phyloP scores from a whole-genome alignment of 1,140 invertebrate genomes.

The Sipha flava region DNA sequence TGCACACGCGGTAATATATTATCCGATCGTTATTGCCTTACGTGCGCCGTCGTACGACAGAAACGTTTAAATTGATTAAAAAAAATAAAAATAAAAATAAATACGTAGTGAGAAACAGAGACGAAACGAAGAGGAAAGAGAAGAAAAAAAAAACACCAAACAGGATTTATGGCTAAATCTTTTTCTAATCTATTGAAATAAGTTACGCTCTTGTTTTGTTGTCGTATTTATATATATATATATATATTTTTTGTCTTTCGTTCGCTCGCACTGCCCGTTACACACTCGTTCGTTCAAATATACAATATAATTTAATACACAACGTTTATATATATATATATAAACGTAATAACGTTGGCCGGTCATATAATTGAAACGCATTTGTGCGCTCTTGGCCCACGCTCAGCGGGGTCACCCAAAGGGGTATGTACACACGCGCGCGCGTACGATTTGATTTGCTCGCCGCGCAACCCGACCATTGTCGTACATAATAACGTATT shows the following conservation, averaged over 20 bases:
- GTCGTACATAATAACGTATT: background rate
- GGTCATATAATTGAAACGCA: conserved; percentile 28
- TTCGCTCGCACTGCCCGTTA: background rate
- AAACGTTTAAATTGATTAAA: conserved; percentile 32
- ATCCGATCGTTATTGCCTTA: conserved; percentile 22
- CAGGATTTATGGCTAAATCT: conserved; percentile 30
- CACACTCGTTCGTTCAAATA: background rate
- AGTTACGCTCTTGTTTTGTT: conserved; percentile 28
- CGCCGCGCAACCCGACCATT: background rate
- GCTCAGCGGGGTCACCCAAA: conserved; percentile 27
- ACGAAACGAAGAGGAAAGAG: background rate
- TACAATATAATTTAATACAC: background rate
- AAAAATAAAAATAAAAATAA: conserved; percentile 2
- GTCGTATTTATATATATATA: background rate
- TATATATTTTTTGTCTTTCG: background rate
- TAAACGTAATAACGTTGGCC: background rate
- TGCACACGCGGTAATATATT: conserved; percentile 13
- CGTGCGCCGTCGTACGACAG: background rate
- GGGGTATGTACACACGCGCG: background rate
- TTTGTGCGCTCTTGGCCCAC: background rate
- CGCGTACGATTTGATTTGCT: background rate
- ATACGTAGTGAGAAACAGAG: background rate
- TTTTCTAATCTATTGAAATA: conserved; percentile 24
- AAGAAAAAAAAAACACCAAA: background rate
- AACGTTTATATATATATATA: background rate